These are phyloP conservation scores for Choloepus didactylus DNA, from an alignment of 2,797 vertebrate genomes.

Conservation along the genomic window DNA sequence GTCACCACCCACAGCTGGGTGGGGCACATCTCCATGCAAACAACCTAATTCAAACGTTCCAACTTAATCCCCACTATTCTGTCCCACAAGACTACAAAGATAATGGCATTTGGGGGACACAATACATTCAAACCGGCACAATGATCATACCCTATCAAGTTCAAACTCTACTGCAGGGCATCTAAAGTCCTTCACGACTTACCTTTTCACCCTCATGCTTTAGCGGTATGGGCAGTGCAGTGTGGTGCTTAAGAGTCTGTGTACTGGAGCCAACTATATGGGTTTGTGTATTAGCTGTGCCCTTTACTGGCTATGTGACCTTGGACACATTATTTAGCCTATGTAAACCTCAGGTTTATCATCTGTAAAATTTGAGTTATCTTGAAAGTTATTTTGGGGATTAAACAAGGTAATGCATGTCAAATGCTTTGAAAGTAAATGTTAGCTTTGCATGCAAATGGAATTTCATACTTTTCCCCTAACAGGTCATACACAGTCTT, in stretches of 20 bases:
- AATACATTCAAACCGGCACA: too few species aligned
- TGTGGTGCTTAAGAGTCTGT: background rate
- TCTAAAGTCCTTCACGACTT: background rate
- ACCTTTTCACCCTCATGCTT: background rate
- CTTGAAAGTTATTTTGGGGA: background rate
- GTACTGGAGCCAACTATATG: background rate
- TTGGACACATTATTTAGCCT: background rate
- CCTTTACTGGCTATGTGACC: background rate
- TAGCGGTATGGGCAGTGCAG: background rate
- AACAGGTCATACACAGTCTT: background rate
- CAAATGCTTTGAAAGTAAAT: slow-evolving; percentile 7
- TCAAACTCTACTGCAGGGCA: background rate
- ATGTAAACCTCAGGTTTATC: slow-evolving; percentile 8
- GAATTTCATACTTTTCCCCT: background rate
- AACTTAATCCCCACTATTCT: too few species aligned
- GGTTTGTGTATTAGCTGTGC: background rate
- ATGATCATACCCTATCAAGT: background rate
- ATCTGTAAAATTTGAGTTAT: slow-evolving; percentile 33
- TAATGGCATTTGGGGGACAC: too few species aligned
- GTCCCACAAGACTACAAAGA: too few species aligned
- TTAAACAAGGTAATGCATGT: background rate
- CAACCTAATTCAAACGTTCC: too few species aligned
- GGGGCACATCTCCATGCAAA: too few species aligned
- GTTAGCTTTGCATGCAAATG: background rate
- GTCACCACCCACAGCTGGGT: too few species aligned